phyloP scores from a whole-genome alignment of 2,888 invertebrate species.

The Hymenopus coronatus region DNA sequence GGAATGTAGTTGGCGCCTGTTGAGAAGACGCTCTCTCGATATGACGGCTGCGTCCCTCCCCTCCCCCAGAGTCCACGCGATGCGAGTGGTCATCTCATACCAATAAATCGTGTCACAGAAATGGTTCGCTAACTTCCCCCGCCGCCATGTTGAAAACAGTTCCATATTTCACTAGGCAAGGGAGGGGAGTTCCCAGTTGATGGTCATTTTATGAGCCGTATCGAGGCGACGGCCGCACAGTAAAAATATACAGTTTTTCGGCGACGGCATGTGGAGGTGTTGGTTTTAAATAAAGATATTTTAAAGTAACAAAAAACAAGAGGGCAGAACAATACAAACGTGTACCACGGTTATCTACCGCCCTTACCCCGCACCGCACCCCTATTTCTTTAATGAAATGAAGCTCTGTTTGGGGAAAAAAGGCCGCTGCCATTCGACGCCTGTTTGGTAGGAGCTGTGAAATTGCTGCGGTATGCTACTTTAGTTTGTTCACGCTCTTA shows the following conservation, averaged over 20 bases:
- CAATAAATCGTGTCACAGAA: constrained; percentile 31
- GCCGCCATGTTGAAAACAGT: constrained; percentile 27
- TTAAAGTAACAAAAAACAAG: constrained; percentile 3
- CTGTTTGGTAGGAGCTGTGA: neutral
- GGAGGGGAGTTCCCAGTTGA: constrained; percentile 20
- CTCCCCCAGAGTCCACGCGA: neutral
- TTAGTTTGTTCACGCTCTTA: too few species aligned
- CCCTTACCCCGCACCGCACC: neutral
- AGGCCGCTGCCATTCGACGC: neutral
- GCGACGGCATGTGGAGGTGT: neutral
- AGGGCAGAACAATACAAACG: neutral
- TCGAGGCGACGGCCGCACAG: constrained; percentile 10
- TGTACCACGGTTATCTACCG: neutral
- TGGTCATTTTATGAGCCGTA: constrained; percentile 33
- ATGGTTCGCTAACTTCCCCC: constrained; percentile 32
- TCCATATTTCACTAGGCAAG: constrained; percentile 31
- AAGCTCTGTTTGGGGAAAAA: neutral
- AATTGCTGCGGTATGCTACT: neutral
- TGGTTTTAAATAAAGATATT: constrained; percentile 16
- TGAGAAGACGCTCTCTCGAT: neutral
- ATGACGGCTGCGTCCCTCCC: neutral
- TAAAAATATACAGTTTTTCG: constrained; percentile 15
- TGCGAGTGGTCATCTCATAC: constrained; percentile 31
- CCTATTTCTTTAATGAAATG: neutral
- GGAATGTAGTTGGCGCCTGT: neutral